Base-by-base conservation (phyloP, 53 echinoderm and acorn worm species). In the Stichopus horrens region DNA sequence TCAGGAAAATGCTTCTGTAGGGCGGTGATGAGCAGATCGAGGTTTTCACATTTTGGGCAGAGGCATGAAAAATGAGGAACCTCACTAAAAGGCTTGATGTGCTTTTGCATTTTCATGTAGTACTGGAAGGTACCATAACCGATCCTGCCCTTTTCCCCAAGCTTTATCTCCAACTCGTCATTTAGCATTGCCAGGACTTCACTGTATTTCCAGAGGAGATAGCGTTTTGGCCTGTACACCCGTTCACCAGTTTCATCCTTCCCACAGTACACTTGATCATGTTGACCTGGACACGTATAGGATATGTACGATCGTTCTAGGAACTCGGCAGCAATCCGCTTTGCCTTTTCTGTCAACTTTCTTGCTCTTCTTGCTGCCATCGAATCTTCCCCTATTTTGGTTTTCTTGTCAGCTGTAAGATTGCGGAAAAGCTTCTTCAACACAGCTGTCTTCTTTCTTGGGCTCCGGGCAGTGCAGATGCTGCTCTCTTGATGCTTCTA, bases 71-170 rank as follows among this genome's bases (percentile, higher is more conserved):
- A 74, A 6, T 74, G 9, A 7, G 74, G 9, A 0, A 74, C 9
- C 14, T 74, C 0, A 4, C 74, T 7, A 13, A 5, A 74, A 5
- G 74, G 74, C 74, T 74, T 74, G 9, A 74, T 74, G 74, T 74
- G 74, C 74, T 74, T 74, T 5, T 5, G 5, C 5, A 7, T 74
- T 74, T 9, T 74, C 74, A 74, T 74, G 9, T 5, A 7, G 74
- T 74, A 74, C 74, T 74, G 74, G 74, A 74, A 74, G 74, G 74
- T 74, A 8, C 74, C 74, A 10, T 74, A 74, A 13, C 74, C 14
- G 9, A 74, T 74, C 0, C 5, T 74, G 74, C 9, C 5, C 0
- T 13, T 74, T 5, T 73, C 73, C 8, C 73, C 73, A 5, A 13
- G 5, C 14, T 5, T 5, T 5, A 4, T 13, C 14, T 74, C 74